These are phyloP conservation scores for Pemphredon lugubris DNA, from an alignment of 2,888 invertebrate genomes.

Conservation along the genomic window DNA sequence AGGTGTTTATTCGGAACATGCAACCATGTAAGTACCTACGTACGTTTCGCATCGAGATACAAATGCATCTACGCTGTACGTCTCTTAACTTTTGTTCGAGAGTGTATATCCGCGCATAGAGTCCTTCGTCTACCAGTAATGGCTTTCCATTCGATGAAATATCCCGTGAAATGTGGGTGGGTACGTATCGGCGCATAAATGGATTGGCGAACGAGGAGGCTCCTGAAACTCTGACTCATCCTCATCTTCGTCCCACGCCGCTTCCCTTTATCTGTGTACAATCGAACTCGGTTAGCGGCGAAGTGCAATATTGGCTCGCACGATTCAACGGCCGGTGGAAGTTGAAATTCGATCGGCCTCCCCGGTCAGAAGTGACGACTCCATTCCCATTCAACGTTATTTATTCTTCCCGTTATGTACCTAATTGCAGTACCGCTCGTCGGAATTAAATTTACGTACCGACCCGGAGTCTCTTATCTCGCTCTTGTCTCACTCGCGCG, in stretches of 20 bases:
- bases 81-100: no score
- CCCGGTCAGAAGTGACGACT: not conserved
- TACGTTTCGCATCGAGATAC: no score
- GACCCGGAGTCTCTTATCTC: no score
- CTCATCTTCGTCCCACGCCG: conserved; percentile 41
- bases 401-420: no score
- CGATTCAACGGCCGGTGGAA: conserved; percentile 3
- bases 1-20: no score
- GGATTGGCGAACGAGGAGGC: conserved; percentile 64
- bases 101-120: conserved; percentile 7
- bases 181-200: conserved; percentile 65
- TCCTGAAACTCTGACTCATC: conserved; percentile 68
- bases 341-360: not conserved
- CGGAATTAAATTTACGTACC: no score
- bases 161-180: conserved; percentile 66
- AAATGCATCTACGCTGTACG: no score
- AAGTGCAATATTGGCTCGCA: conserved; percentile 6
- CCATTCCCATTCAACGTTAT: not conserved
- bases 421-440: no score
- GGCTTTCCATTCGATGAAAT: conserved; percentile 71
- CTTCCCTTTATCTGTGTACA: conserved; percentile 11
- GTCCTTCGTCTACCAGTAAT: conserved; percentile 46
- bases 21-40: no score
- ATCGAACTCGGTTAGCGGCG: conserved; percentile 15
- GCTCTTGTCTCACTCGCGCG: no score